Evolutionary conservation across 2,888 invertebrate genomes (phyloP), one percentile per base, ranked within the genome.

Genomic region (Diloba caeruleocephala): DNA sequence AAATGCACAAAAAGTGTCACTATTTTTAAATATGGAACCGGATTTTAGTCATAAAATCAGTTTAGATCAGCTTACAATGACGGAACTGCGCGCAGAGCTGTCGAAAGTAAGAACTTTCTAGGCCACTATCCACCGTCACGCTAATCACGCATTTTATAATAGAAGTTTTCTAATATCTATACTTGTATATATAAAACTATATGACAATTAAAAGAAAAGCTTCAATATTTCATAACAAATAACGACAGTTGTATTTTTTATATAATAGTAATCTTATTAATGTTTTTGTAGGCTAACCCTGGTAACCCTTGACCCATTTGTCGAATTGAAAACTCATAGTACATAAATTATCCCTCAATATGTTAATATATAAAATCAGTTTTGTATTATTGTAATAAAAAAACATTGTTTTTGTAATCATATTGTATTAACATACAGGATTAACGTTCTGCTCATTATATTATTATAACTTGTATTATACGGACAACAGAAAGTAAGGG

Each of bases 51-150:
- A 78, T 69, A 81, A 66, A 66, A 74, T 68, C 71, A 74, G 73
- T 72, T 66, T 64, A 74, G 66, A 74, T 68, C 71, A 74, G 73
- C 73, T 66, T 64, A 74, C 75, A 76, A 71, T 65, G 71, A 65
- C 77, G 66, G 68, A 71, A 62, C 59, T 25, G 66, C 65, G 54
- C 62, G 68, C 78, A 73, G 62, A 68, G 76, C 68, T 63, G 84
- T 86, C 85, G 92, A 91, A 92, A 92, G 91, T 90, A 79, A 82
- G 56, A 76, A 85, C 88, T 91, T 91, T 92, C 91, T 91, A 90
- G 89, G 88, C 84, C 88, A 84, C 78, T 83, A 81, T 84, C 78
- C 78, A 72, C 78, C 79, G 85, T 84, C 88, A 89, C 86, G 85
- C 87, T 84, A 82, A 88, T 86, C 87, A 88, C 85, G 86, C 82